phyloP scores from a whole-genome alignment of 2,797 vertebrate genomes.

The Lepus oiostolus region DNA sequence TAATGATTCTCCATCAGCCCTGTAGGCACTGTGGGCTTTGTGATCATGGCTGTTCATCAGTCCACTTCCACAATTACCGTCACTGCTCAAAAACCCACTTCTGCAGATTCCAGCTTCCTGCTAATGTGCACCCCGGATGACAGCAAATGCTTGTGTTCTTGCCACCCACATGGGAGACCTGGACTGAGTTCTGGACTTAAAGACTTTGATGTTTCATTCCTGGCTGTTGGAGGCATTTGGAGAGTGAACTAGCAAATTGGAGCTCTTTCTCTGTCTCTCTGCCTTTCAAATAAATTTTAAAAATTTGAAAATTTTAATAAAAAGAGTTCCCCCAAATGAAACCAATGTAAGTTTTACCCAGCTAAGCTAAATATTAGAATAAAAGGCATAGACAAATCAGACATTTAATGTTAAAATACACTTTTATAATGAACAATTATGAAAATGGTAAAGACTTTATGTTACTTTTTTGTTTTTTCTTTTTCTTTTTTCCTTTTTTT shows the following conservation, averaged over 20 bases:
- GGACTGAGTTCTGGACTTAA: no score
- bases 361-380: neutral
- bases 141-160: no score
- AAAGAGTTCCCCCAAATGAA: neutral
- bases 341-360: neutral
- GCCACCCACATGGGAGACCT: no score
- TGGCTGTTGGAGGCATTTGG: no score
- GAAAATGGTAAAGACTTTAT: neutral
- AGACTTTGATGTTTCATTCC: no score
- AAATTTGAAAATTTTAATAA: neutral
- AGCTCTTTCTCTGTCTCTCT: no score
- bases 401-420: constrained; percentile 24
- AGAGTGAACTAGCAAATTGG: no score
- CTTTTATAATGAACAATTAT: constrained; percentile 9
- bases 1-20: neutral
- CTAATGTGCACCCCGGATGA: no score
- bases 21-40: neutral
- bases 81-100: neutral
- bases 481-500: no score
- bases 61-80: neutral
- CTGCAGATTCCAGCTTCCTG: no score
- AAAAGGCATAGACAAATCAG: neutral
- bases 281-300: no score
- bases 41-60: neutral
- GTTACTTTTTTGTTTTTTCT: neutral